Percentiles rank a stretch among this genome's conserved stretches.
Conservation (phyloP, 2,888 invertebrate species). For the Pseudanteris insignis region DNA sequence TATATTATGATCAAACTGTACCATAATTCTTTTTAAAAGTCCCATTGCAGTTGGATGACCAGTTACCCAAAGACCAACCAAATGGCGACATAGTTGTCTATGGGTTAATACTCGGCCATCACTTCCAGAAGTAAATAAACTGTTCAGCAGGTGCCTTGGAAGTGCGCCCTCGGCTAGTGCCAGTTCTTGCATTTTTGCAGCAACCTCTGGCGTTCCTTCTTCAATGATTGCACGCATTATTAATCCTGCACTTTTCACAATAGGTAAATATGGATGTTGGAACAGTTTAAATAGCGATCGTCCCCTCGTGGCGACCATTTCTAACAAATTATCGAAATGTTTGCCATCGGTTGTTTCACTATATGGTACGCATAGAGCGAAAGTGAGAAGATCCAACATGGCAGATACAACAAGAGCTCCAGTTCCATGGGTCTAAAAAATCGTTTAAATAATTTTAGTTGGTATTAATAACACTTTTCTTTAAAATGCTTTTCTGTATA, state of each 20-base stretch:
- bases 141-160: constrained; percentile 89
- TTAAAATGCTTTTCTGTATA: too few relatives aligned
- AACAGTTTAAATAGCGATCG: constrained; percentile 91
- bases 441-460: too few relatives aligned
- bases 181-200: constrained; percentile 93
- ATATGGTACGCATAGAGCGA: constrained; percentile 97
- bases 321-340: constrained; percentile 91
- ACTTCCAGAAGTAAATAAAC: constrained; percentile 83
- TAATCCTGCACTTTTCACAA: constrained; percentile 97
- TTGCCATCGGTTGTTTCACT: constrained; percentile 98
- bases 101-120: constrained; percentile 87
- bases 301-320: constrained; percentile 93
- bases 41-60: constrained; percentile 92
- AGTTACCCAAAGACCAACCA: constrained; percentile 95
- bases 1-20: too few relatives aligned
- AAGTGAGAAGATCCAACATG: constrained; percentile 98
- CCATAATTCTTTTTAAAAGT: constrained; percentile 86
- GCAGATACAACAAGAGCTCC: constrained; percentile 96
- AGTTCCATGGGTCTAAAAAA: constrained; percentile 84
- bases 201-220: constrained; percentile 92
- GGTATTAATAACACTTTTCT: too few relatives aligned
- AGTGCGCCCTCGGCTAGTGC: constrained; percentile 96
- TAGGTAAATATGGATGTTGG: constrained; percentile 96
- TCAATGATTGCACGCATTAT: constrained; percentile 98
- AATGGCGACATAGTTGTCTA: constrained; percentile 90